Conservation (phyloP, 1,140 invertebrate genomes). For the Drosophila nebulosa region DNA sequence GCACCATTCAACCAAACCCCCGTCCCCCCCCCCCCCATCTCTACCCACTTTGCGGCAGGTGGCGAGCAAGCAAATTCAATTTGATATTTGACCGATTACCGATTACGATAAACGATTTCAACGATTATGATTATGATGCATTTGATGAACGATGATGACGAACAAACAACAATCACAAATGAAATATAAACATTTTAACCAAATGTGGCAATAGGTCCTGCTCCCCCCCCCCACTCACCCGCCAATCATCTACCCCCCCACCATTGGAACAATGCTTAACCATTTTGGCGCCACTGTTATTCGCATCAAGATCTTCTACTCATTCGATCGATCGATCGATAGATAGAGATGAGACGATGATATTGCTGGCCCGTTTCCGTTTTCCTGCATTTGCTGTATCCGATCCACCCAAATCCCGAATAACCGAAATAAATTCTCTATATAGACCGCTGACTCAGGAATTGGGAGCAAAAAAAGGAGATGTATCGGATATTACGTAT, state of each 20-base stretch:
- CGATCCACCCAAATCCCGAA: too few species aligned
- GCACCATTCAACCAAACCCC: too few species aligned
- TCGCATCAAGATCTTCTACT: too few species aligned
- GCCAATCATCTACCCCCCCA: background rate
- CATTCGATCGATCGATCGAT: too few species aligned
- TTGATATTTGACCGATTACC: background rate
- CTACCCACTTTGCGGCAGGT: too few species aligned
- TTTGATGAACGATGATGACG: background rate
- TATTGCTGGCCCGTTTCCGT: too few species aligned
- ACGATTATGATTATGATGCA: background rate
- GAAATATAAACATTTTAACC: too few species aligned
- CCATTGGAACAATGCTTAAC: too few species aligned
- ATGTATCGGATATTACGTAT: background rate
- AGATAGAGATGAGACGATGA: too few species aligned
- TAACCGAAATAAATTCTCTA: too few species aligned
- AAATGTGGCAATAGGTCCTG: background rate
- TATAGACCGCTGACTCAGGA: background rate
- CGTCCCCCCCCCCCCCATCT: too few species aligned
- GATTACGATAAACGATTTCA: background rate
- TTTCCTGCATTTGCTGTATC: too few species aligned
- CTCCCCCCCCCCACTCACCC: background rate
- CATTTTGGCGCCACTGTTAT: background rate
- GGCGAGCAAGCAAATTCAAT: background rate
- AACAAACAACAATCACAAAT: background rate
- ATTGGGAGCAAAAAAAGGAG: constrained; percentile 1